phyloP scores from a whole-genome alignment of 2,888 invertebrate genomes.

The Drosophila lacicola region DNA sequence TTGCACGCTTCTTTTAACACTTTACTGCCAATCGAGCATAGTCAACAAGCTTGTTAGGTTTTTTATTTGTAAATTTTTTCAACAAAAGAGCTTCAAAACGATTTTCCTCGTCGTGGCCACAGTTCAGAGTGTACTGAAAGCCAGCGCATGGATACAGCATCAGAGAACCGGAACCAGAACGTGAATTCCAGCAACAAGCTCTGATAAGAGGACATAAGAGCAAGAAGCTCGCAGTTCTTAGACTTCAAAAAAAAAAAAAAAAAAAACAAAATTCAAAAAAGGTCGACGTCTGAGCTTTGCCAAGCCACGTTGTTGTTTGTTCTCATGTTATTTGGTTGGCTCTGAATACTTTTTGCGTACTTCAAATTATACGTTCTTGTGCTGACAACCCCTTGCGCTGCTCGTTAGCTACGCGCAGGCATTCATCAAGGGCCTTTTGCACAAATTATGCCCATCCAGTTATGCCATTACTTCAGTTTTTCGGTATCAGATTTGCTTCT shows the following conservation, averaged over 20 bases:
- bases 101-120: slow-evolving; percentile 58
- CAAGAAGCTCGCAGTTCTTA: slow-evolving; percentile 51
- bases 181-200: slow-evolving; percentile 17
- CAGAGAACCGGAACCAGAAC: slow-evolving; percentile 31
- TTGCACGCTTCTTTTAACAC: slow-evolving; percentile 31
- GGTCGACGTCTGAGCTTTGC: slow-evolving; percentile 34
- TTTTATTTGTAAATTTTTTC: background rate
- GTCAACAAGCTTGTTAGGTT: slow-evolving; percentile 7
- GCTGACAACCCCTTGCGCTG: slow-evolving; percentile 36
- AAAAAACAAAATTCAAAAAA: slow-evolving; percentile 6
- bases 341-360: slow-evolving; percentile 53
- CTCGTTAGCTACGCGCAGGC: slow-evolving; percentile 47
- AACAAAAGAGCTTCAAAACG: slow-evolving; percentile 25
- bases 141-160: slow-evolving; percentile 65
- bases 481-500: slow-evolving; percentile 24
- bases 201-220: slow-evolving; percentile 65
- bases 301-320: slow-evolving; percentile 39
- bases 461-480: slow-evolving; percentile 38
- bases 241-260: slow-evolving; percentile 27
- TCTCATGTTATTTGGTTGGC: slow-evolving; percentile 26
- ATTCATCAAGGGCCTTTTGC: slow-evolving; percentile 67
- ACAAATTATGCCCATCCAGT: slow-evolving; percentile 49
- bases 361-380: slow-evolving; percentile 66
- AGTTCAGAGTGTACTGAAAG: slow-evolving; percentile 63
- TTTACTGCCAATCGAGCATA: slow-evolving; percentile 23